Evolutionary conservation across 2,113 vertebrate genomes (phyloP).

Genomic region (Potamarius usumacintae): DNA sequence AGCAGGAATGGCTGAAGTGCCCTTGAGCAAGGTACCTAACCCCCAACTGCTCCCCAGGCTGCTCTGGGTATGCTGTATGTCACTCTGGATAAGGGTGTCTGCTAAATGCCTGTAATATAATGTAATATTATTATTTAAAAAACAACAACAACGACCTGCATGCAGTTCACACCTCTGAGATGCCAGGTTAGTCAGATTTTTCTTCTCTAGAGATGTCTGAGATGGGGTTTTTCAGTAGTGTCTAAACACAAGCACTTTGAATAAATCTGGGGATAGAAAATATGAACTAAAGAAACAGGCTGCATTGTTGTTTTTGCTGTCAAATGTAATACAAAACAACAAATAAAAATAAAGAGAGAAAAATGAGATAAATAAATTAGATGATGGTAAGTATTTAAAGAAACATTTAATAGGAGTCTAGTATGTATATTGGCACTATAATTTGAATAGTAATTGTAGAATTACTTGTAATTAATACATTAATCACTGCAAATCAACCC

Average conservation of each 20-base stretch:
- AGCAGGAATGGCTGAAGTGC: too few relatives aligned
- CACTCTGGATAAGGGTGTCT: too few relatives aligned
- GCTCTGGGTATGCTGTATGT: too few relatives aligned
- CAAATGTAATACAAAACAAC: background rate
- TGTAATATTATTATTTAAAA: too few relatives aligned
- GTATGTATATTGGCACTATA: background rate
- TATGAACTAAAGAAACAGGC: background rate
- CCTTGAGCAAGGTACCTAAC: too few relatives aligned
- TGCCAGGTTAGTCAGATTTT: background rate
- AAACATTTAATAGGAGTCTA: background rate
- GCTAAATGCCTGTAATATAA: too few relatives aligned
- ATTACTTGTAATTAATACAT: background rate
- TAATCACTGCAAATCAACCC: background rate
- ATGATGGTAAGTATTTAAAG: background rate
- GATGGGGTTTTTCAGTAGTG: background rate
- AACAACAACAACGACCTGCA: background rate
- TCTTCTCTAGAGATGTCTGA: background rate
- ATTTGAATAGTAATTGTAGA: background rate
- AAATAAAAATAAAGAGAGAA: background rate
- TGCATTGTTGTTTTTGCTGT: background rate
- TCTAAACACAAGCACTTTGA: background rate
- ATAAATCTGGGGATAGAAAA: background rate
- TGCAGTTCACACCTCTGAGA: background rate
- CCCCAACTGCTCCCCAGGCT: too few relatives aligned
- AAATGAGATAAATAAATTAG: background rate